phyloP scores from a whole-genome alignment of 2,113 vertebrate genomes.

The Anguilla rostrata region DNA sequence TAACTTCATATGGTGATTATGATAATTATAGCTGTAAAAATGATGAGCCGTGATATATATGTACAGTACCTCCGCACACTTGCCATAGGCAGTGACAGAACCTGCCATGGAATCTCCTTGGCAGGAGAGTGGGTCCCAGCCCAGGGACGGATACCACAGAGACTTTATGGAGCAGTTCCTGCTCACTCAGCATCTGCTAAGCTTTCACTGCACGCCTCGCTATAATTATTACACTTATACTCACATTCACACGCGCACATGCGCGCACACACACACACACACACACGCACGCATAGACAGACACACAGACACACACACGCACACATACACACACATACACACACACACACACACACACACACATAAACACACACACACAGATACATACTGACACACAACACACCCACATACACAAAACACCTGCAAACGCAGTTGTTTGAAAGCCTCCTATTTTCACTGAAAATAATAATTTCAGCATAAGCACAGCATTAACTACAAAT shows the following conservation, averaged over 20 bases:
- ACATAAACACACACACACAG: background rate
- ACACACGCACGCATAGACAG: background rate
- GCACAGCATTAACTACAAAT: too few relatives aligned
- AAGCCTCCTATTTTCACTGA: background rate
- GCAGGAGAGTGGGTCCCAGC: background rate
- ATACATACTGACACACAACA: constrained; percentile 6
- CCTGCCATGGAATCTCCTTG: background rate
- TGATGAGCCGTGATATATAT: constrained; percentile 50
- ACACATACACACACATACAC: background rate
- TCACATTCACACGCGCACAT: background rate
- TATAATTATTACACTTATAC: background rate
- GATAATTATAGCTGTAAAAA: constrained; percentile 55
- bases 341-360: background rate
- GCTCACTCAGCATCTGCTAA: background rate
- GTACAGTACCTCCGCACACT: constrained; percentile 38
- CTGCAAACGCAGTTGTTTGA: constrained; percentile 27
- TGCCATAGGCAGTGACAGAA: background rate
- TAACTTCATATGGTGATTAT: constrained; percentile 4
- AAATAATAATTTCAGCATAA: too few relatives aligned
- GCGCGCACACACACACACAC: background rate
- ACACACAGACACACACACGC: background rate
- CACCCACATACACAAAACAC: constrained; percentile 24
- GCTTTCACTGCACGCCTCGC: background rate
- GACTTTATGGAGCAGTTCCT: background rate
- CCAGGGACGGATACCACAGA: constrained; percentile 8